Base-by-base conservation (phyloP, 1,140 invertebrate species). In the Calephelis nemesis region DNA sequence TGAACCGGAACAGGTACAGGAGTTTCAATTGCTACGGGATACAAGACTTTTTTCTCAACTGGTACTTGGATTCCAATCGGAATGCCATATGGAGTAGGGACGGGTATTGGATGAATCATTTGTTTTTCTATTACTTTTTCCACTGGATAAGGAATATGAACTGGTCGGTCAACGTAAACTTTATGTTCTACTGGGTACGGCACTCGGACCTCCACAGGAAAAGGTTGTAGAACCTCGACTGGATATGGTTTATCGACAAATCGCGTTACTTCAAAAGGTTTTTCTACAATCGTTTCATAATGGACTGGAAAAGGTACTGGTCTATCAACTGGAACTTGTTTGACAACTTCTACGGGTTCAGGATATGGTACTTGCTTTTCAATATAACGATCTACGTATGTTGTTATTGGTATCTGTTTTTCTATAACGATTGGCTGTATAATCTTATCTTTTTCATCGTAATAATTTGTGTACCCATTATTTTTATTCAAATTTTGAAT, bases 81-180 rank as follows among this genome's bases (percentile, higher is more conserved):
- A 66, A 83, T 84, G 65, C 70, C 92, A 63, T 84, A 68, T 6
- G 85, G 83, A 12, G 87, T 91, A 48, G 88, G 88, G 13, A 91
- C 77, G 5, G 88, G 82, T 7, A 91, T 72, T 48, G 73, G 82
- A 39, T 88, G 86, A 50, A 78, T 70, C 11, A 90, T 73, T 70
- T 87, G 85, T 70, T 93, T 93, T 70, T 93, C 92, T 11, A 93
- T 83, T 13, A 92, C 74, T 74, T 88, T 93, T 66, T 94, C 93
- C 0, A 93, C 85, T 39, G 94, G 90, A 74, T 94, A 94, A 5
- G 93, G 93, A 1, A 94, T 73, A 9, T 93, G 89, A 65, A 94
- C 85, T 49, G 93, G 93, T 64, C 93, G 84, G 67, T 93, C 90
- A 0, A 93, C 79, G 65, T 90, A 90, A 15, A 93, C 88, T 64